Base-by-base conservation (phyloP, 1,140 invertebrate species). In the Lamellibrachia luymesi region DNA sequence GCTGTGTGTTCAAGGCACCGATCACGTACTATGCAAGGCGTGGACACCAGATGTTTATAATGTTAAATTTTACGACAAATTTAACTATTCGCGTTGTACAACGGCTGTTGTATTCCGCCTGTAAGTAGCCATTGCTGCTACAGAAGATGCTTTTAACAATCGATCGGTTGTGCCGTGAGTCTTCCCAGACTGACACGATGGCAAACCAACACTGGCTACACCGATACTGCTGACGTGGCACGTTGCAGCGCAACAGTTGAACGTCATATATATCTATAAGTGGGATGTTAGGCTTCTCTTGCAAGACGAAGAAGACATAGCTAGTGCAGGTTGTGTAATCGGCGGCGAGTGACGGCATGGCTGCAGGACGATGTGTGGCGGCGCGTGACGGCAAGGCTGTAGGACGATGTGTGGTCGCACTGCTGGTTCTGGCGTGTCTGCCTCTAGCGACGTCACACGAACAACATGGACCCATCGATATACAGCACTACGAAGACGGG, bases 401-500 rank as follows among this genome's bases (percentile, higher is more conserved):
- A 22, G 17, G 64, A 80, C 6, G 64, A 80, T 80, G 17, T 22
- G 5, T 17, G 64, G 17, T 22, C 64, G 64, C 64, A 80, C 64
- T 80, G 64, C 13, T 80, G 64, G 64, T 80, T 17, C 5, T 80
- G 64, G 64, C 13, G 7, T 80, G 64, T 80, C 17, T 80, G 64
- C 13, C 64, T 2, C 4, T 17, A 80, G 64, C 25, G 17, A 17
- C 64, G 64, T 80, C 90, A 50, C 90, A 91, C 17, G 50, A 51
- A 13, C 90, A 49, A 38, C 90, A 91, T 25, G 2, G 10, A 50
- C 90, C 90, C 8, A 91, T 91, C 27, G 50, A 80, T 17, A 51
- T 92, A 38, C 56, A 92, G 5, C 93, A 93, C 92, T 93, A 92
- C 50, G 92, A 92, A 91, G 94, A 95, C 93, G 98, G 97, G 91